Percentiles rank a stretch among this genome's conserved stretches.
Evolutionary conservation across 2,888 invertebrate species (phyloP).

Genomic region (Notodonta dromedarius): DNA sequence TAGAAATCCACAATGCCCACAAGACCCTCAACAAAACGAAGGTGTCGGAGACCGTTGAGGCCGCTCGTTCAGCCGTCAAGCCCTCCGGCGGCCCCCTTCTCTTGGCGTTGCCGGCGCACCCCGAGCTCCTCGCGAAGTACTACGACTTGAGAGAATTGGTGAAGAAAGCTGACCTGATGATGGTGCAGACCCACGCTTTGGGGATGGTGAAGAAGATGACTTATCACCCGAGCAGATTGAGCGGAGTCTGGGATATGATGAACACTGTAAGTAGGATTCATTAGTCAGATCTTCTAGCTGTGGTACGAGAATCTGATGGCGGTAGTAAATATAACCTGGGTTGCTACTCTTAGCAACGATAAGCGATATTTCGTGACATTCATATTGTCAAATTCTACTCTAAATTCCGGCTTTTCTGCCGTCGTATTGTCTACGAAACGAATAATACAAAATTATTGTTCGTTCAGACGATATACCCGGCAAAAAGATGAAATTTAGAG

Average conservation of each 20-base stretch:
- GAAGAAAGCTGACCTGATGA: constrained; percentile 87
- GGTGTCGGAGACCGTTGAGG: constrained; percentile 74
- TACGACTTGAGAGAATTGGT: constrained; percentile 87
- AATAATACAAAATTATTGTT: too few species aligned
- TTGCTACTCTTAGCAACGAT: too few species aligned
- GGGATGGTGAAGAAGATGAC: constrained; percentile 87
- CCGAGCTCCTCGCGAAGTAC: constrained; percentile 88
- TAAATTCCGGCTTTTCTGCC: too few species aligned
- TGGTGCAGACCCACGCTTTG: constrained; percentile 87
- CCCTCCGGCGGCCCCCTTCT: constrained; percentile 81
- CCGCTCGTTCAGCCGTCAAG: constrained; percentile 72
- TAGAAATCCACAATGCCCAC: constrained; percentile 83
- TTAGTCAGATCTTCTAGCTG: neutral
- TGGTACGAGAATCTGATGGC: too few species aligned
- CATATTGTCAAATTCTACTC: too few species aligned
- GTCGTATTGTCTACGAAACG: too few species aligned
- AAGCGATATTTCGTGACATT: too few species aligned
- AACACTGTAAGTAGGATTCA: constrained; percentile 85
- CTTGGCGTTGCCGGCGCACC: constrained; percentile 86
- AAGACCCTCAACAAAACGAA: constrained; percentile 79
- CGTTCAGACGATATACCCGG: too few species aligned
- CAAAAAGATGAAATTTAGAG: too few species aligned
- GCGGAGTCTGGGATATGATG: constrained; percentile 90
- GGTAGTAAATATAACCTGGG: too few species aligned
- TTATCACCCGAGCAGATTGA: constrained; percentile 89